These are phyloP conservation scores for Agrilus planipennis DNA, from an alignment of 1,140 invertebrate genomes.

Conservation along the genomic window DNA sequence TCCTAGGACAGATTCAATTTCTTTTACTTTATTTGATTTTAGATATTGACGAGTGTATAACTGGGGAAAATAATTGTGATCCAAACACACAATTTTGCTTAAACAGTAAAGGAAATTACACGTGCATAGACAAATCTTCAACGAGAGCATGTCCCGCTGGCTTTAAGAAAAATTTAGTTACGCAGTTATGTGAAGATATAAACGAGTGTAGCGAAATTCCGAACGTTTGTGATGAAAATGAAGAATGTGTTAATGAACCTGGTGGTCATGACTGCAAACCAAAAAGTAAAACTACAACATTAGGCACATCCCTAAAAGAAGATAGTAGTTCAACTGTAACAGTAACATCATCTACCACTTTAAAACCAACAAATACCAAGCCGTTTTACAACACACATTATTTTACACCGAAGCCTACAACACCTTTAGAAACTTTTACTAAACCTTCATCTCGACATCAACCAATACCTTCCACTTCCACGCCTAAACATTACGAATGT, in stretches of 20 bases:
- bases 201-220: constrained; percentile 57
- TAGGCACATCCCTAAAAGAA: constrained; percentile 4
- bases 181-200: constrained; percentile 50
- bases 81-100: constrained; percentile 50
- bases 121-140: constrained; percentile 46
- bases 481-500: too few species aligned
- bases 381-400: too few species aligned
- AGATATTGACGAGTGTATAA: constrained; percentile 69
- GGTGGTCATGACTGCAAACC: constrained; percentile 59
- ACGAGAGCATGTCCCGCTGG: constrained; percentile 52
- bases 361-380: too few species aligned
- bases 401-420: too few species aligned
- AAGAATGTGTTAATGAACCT: constrained; percentile 56
- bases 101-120: constrained; percentile 55
- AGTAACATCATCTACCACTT: too few species aligned
- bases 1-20: too few species aligned
- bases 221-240: constrained; percentile 48
- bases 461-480: too few species aligned
- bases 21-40: constrained; percentile 17
- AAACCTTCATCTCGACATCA: too few species aligned
- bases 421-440: too few species aligned
- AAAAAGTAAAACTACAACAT: constrained; percentile 17
- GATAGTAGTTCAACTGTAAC: too few species aligned
- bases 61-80: constrained; percentile 47
- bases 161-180: constrained; percentile 46